These are phyloP conservation scores for Hypanus sabinus DNA, from an alignment of 2,113 vertebrate genomes.

Conservation along the genomic window DNA sequence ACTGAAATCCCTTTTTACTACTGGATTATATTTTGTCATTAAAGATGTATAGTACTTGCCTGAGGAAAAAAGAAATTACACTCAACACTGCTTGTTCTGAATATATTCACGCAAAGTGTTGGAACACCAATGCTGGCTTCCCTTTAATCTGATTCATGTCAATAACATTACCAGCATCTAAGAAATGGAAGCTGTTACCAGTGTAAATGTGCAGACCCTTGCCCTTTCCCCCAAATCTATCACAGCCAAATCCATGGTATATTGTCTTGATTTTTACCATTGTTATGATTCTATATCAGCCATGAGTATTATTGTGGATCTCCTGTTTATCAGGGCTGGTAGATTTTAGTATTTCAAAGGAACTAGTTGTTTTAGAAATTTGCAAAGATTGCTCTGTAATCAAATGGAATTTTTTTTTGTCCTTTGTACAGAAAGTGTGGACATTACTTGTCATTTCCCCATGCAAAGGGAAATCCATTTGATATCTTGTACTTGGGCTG, in stretches of 20 bases:
- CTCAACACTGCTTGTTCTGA: not conserved
- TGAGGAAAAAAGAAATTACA: not conserved
- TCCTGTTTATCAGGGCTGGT: not conserved
- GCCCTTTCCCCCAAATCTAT: not conserved
- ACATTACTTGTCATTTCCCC: not conserved
- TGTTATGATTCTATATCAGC: not conserved
- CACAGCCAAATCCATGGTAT: not conserved
- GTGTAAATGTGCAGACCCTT: not conserved
- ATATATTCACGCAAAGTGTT: not conserved
- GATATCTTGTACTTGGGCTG: not conserved
- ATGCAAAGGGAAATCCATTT: not conserved
- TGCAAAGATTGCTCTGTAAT: not conserved
- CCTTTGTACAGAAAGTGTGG: not conserved
- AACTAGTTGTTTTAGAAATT: not conserved
- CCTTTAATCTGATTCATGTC: not conserved
- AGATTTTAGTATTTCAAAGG: not conserved
- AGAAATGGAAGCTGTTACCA: not conserved
- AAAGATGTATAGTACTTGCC: not conserved
- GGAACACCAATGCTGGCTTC: not conserved
- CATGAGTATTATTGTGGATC: not conserved
- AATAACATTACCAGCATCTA: not conserved
- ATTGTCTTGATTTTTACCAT: not conserved
- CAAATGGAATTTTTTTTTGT: not conserved
- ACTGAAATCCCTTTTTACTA: not conserved
- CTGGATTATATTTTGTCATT: not conserved